Evolutionary conservation across 37 sponge, comb jelly and placozoan genomes (phyloP).

Genomic region (Beroe forskalii): DNA sequence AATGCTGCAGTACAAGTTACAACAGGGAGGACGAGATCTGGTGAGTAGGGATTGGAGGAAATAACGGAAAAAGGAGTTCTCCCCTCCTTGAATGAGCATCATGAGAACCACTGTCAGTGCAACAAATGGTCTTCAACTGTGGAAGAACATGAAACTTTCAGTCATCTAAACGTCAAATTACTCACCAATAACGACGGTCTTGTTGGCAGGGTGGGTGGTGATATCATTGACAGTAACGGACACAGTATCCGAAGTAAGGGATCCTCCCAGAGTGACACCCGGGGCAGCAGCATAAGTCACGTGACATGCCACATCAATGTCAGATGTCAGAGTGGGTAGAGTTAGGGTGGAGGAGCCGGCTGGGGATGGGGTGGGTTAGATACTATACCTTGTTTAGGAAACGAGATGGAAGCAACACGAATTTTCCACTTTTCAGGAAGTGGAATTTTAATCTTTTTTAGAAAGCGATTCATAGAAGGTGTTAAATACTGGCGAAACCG

Average conservation of each 20-base stretch:
- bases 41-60: background rate
- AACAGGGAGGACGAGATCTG: no score
- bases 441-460: background rate
- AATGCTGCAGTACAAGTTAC: background rate
- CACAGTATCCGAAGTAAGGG: background rate
- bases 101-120: no score
- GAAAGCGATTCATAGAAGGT: no score
- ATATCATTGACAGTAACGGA: conserved; percentile 29
- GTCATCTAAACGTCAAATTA: no score
- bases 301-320: conserved; percentile 13
- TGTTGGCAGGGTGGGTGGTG: conserved; percentile 21
- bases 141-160: no score
- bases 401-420: background rate
- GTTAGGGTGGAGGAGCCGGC: background rate
- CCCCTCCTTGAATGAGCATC: no score
- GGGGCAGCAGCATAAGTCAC: background rate
- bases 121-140: no score
- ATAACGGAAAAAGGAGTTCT: no score
- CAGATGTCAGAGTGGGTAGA: background rate
- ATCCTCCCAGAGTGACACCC: conserved; percentile 25
- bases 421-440: background rate
- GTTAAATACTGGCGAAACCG: no score
- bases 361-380: background rate
- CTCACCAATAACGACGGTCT: conserved; percentile 44
- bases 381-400: background rate